Base-by-base conservation (phyloP, 2,113 vertebrate species). In the Trochalopteron elliotii region DNA sequence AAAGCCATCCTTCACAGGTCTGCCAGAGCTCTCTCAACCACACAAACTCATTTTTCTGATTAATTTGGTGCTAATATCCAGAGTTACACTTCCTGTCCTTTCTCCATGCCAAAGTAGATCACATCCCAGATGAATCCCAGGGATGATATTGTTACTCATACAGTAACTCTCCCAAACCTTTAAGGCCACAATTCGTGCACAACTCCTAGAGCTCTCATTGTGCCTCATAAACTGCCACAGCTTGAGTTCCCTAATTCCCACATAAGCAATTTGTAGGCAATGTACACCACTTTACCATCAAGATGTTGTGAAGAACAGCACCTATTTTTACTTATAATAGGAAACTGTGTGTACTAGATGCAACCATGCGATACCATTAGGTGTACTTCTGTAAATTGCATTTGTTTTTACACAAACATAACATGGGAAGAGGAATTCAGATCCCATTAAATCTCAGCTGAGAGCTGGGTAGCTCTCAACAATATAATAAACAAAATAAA, bases 141-240 rank as follows among this genome's bases (percentile, higher is more conserved):
- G 20, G 12, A 16, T 39, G 3, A 12, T 71, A 30, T 3, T 27
- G 10, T 70, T 45, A 12, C 11, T 30, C 0, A 0, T 15, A 9
- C 16, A 31, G 6, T 37, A 50, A 45, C 10, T 59, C 10, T 17
- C 11, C 14, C 42, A 44, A 88, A 57, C 15, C 28, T 82, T 45
- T 24, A 53, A 52, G 31, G 35, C 14, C 42, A 21, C 14, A 57
- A 9, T 47, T 65, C n/a, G 42, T 15, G 33, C 20, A 40, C 3
- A 21, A 3, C 9, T 88, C 28, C 11, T 39, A 16, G 27, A 25
- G 5, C 7, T 79, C 15, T 61, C 5, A 2, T 12, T 80, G 10
- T 42, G 28, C 37, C 35, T 78, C 50, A 27, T 19, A 55, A 13
- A 23, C 13, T 65, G 24, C 49, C 47, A 28, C 30, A 68, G n/a